Evolutionary conservation across 2,888 invertebrate species (phyloP), one percentile per base, ranked within the genome.

Genomic region (Pristionchus fissidentatus): DNA sequence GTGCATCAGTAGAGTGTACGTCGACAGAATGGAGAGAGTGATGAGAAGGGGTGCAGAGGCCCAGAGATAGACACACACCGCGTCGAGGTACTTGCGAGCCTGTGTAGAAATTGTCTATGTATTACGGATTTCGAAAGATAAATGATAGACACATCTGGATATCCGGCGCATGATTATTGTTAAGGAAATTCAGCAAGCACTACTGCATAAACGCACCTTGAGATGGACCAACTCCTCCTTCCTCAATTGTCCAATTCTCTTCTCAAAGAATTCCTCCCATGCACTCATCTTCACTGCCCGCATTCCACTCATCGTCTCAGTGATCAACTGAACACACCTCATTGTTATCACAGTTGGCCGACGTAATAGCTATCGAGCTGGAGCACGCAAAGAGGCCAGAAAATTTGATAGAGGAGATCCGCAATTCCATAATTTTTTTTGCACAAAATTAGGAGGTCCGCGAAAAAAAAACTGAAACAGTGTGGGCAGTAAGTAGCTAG

Each of bases 1-100:
- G 94, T 85, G 96, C 95, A 93, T 88, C 78, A 89, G 32, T 10
- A 93, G 85, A 3, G 93, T 92, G 88, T 93, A 94, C 1, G 93
- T 93, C n/a, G 92, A 90, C 86, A 94, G 93, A 29, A 93, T 93
- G 19, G 93, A 90, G 26, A 94, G 84, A 32, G 93, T 83, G 93
- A 94, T 94, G n/a, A 94, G 88, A 41, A 98, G 96, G 0, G 98
- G 98, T 10, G 98, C 98, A 0, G 97, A 97, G 0, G 98, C 98
- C 98, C 98, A 99, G 93, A 99, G 96, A 93, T 97, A 98, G 22
- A 99, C 98, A 93, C 98, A 99, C 15, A 89, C 62, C 0, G 98
- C 98, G 94, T 99, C 98, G 87, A 99, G 93, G 93, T 98, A 98
- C 94, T 99, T 98, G 85, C 97, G 94, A 13, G 95, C 95, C 87